Percentiles rank a stretch among this genome's conserved stretches.
Evolutionary conservation across 2,888 invertebrate genomes (phyloP).

Genomic region (Pristionchus arcanus): DNA sequence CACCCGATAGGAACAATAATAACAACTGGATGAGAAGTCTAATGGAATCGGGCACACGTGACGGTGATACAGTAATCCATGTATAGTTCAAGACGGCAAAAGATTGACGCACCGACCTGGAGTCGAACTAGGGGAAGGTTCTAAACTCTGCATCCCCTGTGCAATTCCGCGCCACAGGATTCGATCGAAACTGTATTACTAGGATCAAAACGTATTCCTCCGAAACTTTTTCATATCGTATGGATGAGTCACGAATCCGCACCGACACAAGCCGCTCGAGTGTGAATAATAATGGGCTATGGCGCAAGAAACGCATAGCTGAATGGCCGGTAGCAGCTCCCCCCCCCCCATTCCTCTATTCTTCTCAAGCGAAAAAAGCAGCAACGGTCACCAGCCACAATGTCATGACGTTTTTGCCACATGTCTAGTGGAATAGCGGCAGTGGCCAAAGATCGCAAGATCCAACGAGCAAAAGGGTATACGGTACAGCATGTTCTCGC

Average conservation of each 20-base stretch:
- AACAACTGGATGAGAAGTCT: background rate
- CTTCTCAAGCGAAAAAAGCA: background rate
- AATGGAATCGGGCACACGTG: too few species aligned
- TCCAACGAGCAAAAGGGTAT: too few species aligned
- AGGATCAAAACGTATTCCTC: too few species aligned
- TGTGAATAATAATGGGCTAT: slow-evolving; percentile 41
- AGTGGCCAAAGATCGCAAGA: background rate
- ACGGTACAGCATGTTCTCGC: too few species aligned
- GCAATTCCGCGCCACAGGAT: too few species aligned
- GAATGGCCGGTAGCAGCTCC: background rate
- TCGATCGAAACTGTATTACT: too few species aligned
- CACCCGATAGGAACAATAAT: background rate
- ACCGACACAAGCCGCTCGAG: background rate
- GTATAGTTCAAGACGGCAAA: background rate
- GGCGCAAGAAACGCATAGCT: background rate
- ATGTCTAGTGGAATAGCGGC: background rate
- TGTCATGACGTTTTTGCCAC: background rate
- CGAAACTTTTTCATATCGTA: background rate
- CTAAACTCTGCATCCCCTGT: too few species aligned
- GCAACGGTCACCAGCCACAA: slow-evolving; percentile 11
- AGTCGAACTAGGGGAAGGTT: too few species aligned
- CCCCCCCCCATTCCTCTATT: background rate
- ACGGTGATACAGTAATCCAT: background rate
- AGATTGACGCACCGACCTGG: too few species aligned
- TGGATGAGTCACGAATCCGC: background rate